phyloP scores from a whole-genome alignment of 2,888 invertebrate genomes.

The Camponotus fellah region DNA sequence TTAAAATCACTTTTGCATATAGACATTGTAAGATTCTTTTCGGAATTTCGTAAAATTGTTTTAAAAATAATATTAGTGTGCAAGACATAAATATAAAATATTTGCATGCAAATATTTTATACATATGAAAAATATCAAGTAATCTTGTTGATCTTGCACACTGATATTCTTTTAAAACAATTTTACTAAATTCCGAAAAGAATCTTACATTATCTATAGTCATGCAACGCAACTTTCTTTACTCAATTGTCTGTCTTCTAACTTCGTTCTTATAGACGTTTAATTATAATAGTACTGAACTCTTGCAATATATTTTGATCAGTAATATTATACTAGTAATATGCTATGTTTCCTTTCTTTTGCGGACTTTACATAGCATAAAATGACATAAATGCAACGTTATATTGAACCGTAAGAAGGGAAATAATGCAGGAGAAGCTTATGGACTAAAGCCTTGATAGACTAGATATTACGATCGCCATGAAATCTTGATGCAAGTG shows the following conservation, averaged over 20 bases:
- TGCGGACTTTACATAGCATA: neutral
- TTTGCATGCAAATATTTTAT: neutral
- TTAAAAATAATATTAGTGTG: too few relatives aligned
- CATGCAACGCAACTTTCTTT: neutral
- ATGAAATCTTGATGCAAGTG: slow-evolving; percentile 29
- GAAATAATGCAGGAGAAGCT: neutral
- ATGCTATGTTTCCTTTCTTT: neutral
- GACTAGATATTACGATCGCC: slow-evolving; percentile 14
- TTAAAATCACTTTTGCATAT: neutral
- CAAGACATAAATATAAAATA: too few relatives aligned
- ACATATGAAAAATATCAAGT: neutral
- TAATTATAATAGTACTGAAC: slow-evolving; percentile 16
- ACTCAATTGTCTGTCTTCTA: neutral
- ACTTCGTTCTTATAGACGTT: neutral
- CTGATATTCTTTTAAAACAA: neutral
- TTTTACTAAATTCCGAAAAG: neutral
- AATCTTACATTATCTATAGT: slow-evolving; percentile 15
- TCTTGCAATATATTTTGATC: slow-evolving; percentile 9
- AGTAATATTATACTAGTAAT: slow-evolving; percentile 14
- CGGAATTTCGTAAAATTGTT: neutral
- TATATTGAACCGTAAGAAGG: neutral
- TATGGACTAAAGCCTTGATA: neutral
- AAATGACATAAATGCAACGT: neutral
- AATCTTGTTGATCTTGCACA: neutral
- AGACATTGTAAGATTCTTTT: neutral